Evolutionary conservation across 2,113 vertebrate genomes (phyloP), one percentile per base, ranked within the genome.

Genomic region (Sarotherodon lohbergeri): DNA sequence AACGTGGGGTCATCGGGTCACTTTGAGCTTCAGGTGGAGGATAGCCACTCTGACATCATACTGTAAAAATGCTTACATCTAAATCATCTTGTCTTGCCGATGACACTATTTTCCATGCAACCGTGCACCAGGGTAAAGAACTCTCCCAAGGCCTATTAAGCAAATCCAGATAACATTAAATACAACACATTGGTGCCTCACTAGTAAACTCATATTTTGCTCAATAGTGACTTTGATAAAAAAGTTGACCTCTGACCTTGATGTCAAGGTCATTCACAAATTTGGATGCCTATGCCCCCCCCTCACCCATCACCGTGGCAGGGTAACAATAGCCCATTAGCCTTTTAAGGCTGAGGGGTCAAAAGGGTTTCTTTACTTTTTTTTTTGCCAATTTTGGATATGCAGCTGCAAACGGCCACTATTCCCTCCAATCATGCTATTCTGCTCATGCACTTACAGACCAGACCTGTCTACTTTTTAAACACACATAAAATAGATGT

Each of bases 281-380:
- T 22, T 22, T 22, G 9, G 19, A 54, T 54, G 0, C 50, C 50
- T n/a, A 52, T 5, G 17, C 50, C 17, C 50, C 4, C 50, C 3
- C 13, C 16, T 7, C 57, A 2, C 39, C 39, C 10, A 41, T 41
- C 39, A 41, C 39, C 5, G 6, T 34, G 16, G 29, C 0, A 0
- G 9, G 61, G 32, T 36, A 36, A 36, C 32, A 66, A 36, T n/a
- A 39, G 2, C 32, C 32, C 17, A 66, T 66, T 66, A 66, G 61
- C 10, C 32, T 66, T 66, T 66, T 66, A 66, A 19, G 17, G 32
- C 32, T 36, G 32, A 1, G 17, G 34, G 10, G 3, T 66, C 17
- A 39, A 66, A 16, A 68, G 2, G n/a, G 0, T 27, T 71, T 43
- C 22, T 27, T 71, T 46, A 16, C 39, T 0, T 16, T n/a, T 19